These are phyloP conservation scores for Aphyosemion australe DNA, from an alignment of 2,113 vertebrate species.

Conservation along the genomic window DNA sequence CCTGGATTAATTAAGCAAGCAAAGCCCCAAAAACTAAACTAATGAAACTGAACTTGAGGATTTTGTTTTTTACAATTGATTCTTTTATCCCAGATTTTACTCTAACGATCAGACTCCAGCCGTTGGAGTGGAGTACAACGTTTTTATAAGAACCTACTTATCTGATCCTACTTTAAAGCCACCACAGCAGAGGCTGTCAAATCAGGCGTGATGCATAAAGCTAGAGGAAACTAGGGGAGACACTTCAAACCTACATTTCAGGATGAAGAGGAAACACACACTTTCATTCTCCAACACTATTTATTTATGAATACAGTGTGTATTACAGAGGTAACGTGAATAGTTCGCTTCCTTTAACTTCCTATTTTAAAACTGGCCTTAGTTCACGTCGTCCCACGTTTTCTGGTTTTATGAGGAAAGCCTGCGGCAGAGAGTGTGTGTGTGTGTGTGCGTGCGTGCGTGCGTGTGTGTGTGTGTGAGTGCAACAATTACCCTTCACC, in stretches of 20 bases:
- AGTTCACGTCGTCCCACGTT: slow-evolving; percentile 60
- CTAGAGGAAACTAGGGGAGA: slow-evolving; percentile 32
- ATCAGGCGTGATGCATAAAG: slow-evolving; percentile 49
- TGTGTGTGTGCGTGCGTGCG: not conserved
- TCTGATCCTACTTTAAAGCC: slow-evolving; percentile 31
- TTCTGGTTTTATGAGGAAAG: slow-evolving; percentile 26
- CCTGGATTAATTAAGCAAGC: slow-evolving; percentile 9
- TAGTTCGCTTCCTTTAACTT: slow-evolving; percentile 56
- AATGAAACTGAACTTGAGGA: slow-evolving; percentile 1
- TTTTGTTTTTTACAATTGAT: slow-evolving; percentile 34
- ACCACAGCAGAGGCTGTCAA: slow-evolving; percentile 38
- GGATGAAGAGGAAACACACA: not conserved
- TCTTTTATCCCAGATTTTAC: slow-evolving; percentile 28
- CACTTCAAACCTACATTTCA: slow-evolving; percentile 10
- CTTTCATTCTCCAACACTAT: slow-evolving; percentile 14
- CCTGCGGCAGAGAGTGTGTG: not conserved
- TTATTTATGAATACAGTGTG: slow-evolving; percentile 18
- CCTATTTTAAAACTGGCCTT: slow-evolving; percentile 77
- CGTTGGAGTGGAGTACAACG: slow-evolving; percentile 9
- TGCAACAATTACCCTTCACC: slow-evolving; percentile 36
- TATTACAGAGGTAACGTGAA: slow-evolving; percentile 23
- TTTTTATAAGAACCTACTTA: slow-evolving; percentile 54
- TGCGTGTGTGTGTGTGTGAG: slow-evolving; percentile 2
- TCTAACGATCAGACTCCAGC: slow-evolving; percentile 13
- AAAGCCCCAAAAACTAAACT: slow-evolving; percentile 7